Base-by-base conservation (phyloP, 2,113 vertebrate species). In the Axis porcinus region DNA sequence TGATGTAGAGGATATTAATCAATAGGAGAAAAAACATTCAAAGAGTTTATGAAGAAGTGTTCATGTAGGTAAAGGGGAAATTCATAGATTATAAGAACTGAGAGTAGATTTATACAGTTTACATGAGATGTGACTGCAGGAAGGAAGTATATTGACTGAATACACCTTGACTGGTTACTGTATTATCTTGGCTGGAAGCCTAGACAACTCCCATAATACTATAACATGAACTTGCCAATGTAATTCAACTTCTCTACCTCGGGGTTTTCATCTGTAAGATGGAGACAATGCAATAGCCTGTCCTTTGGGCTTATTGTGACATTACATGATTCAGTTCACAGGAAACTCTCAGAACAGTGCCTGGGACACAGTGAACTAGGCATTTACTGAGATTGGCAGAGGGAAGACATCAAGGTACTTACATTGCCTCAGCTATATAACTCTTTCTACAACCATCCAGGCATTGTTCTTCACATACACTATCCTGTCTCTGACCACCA, bases 121-220 rank as follows among this genome's bases (percentile, higher is more conserved):
- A 5, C 15, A 10, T 4, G 19, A 36, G 36, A 6, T 47, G 1
- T 27, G 21, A 30, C 62, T 70, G 7, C 1, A n/a, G 52, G 33
- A 17, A 47, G 0, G 17, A 1, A 55, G 50, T 23, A 7, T 4
- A 2, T n/a, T 62, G 43, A 27, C 62, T 3, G 2, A 21, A 40
- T 47, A 21, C 2, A 1, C 7, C 13, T 40, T 55, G 28, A 70
- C 28, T 25, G 19, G 19, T 30, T 43, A 50, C 47, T 52, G 47
- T 2, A 15, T 70, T 21, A 5, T 45, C 64, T 74, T 33, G 13
- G 3, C 33, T 55, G 23, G 13, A 54, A 62, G 27, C 6, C 54
- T 9, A 64, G 19, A 15, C 7, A 33, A 13, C 11, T 23, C 28
- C 5, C 2, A 2, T 21, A 7, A 30, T 50, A 55, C 28, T n/a